phyloP scores from a whole-genome alignment of 2,113 vertebrate species.

The Morphnarchus princeps region DNA sequence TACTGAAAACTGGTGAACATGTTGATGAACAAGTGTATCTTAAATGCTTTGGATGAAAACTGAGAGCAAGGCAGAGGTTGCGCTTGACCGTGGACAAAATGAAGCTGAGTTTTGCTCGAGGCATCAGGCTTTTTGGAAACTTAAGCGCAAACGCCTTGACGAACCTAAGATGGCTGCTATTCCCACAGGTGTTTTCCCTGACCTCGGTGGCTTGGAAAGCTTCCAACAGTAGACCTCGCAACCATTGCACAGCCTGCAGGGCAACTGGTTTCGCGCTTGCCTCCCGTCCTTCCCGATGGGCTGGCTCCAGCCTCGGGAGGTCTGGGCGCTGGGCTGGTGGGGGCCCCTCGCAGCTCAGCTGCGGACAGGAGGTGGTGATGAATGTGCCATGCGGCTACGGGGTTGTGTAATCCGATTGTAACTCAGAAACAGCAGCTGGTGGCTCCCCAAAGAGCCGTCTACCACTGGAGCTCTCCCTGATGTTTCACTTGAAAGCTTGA shows the following conservation, averaged over 20 bases:
- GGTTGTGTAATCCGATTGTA: background rate
- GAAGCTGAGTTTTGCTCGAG: background rate
- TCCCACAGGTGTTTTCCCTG: background rate
- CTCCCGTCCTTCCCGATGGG: background rate
- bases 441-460: background rate
- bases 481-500: background rate
- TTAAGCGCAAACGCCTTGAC: background rate
- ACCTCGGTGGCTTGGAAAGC: background rate
- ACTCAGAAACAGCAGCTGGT: background rate
- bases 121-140: background rate
- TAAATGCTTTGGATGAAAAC: background rate
- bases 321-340: background rate
- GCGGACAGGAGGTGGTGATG: background rate
- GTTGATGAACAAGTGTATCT: background rate
- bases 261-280: background rate
- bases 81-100: background rate
- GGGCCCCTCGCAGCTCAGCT: fast-evolving
- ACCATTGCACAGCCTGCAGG: background rate
- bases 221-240: background rate
- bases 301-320: background rate
- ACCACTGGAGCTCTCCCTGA: background rate
- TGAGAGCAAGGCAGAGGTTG: background rate
- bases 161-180: background rate
- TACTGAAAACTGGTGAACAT: background rate
- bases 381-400: background rate